A percentile compares a stretch with the other conserved stretches of the same genome.
phyloP scores from a whole-genome alignment of 1,140 invertebrate species.

The Neotoxoptera formosana region DNA sequence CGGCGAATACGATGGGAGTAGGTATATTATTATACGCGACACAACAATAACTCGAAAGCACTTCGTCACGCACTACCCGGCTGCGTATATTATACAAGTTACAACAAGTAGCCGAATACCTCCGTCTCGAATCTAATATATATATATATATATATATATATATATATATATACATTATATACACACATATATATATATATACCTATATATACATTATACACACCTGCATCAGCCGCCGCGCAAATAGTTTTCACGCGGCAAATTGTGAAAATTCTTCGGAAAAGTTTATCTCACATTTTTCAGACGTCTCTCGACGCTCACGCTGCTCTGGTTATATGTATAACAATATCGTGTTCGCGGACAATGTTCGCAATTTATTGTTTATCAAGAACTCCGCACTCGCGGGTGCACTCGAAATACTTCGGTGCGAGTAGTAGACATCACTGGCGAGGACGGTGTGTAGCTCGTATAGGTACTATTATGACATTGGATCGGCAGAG shows the following conservation, averaged over 20 bases:
- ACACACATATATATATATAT: no score
- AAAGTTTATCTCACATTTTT: conserved; percentile 20
- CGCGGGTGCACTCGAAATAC: not conserved
- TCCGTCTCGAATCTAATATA: not conserved
- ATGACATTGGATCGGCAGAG: not conserved
- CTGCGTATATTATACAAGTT: not conserved
- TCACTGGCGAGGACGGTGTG: not conserved
- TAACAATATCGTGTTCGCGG: not conserved
- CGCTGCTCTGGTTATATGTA: not conserved
- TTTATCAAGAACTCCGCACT: not conserved
- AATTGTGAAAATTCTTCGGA: not conserved
- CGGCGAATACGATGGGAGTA: no score
- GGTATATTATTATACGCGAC: not conserved
- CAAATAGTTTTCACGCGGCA: no score
- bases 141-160: no score
- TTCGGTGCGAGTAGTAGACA: not conserved
- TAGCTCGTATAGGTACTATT: not conserved
- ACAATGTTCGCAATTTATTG: not conserved
- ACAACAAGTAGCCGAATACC: not conserved
- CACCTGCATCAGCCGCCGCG: not conserved
- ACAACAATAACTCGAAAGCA: not conserved
- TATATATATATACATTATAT: no score
- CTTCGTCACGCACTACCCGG: not conserved
- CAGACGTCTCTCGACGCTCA: not conserved
- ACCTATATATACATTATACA: not conserved